Base-by-base conservation (phyloP, 2,888 invertebrate genomes). In the Monochamus alternatus region DNA sequence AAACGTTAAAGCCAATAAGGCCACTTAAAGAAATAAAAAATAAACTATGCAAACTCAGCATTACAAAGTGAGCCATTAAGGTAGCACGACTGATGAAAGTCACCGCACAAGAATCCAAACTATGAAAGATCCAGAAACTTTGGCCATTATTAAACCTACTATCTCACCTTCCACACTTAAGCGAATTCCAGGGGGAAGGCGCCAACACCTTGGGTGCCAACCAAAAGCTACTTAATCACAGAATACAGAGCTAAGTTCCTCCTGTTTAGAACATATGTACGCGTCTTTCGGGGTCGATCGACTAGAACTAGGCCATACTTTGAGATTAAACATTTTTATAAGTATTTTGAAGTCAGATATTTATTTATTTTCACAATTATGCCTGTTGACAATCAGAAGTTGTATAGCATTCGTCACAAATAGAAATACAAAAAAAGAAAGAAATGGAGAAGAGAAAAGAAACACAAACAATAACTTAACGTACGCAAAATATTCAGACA, bases 191-290 rank as follows among this genome's bases (percentile, higher is more conserved):
- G 14, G 43, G 68, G 68, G 67, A 44, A 8, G 44, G 58, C 31
- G n/a, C n/a, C 75, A 68, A 68, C 74, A 68, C 71, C 74, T 76
- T 72, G 44, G 69, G 74, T 77, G 78, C 78, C 75, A 81, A 77
- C 79, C 68, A 76, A 75, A 79, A 74, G 79, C 75, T 76, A 78
- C 76, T 72, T 71, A 44, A 67, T 76, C 60, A 72, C 60, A 64
- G 22, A 51, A 70, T 74, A 68, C 38, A 64, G 70, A 67, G 58
- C 72, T 73, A 73, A 73, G 60, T 51, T 47, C 63, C 51, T 47
- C 63, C 51, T 62, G n/a, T 44, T 22, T 47, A 62, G 30, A 63
- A 30, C 62, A 66, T 62, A 62, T 47, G 10, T n/a, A 44, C 32
- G 31, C 60, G 9, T 31, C 65, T 47, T 22, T 4, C 62, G 47